Base-by-base conservation (phyloP, 2,113 vertebrate species). In the Heterotis niloticus region DNA sequence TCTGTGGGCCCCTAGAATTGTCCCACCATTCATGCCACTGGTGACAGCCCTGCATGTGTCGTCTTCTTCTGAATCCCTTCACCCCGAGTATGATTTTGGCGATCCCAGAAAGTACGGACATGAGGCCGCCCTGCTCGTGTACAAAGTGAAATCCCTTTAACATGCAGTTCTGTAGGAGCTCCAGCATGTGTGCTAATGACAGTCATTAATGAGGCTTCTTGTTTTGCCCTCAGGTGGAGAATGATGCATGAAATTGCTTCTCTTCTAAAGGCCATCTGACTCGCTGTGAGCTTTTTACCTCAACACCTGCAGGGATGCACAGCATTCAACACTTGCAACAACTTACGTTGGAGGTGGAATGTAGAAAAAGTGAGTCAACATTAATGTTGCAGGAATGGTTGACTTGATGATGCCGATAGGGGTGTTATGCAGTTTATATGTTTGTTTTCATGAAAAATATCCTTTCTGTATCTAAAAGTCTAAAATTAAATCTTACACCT, bases 181-280 rank as follows among this genome's bases (percentile, higher is more conserved):
- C 2, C 64, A 1, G 23, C 64, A 23, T n/a, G 23, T n/a, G 10
- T 23, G 18, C 64, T 18, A n/a, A 65, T 9, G 64, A n/a, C 17
- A 65, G 64, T 10, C 64, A 23, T 57, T 57, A 9, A 11, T 18
- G 5, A 0, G 1, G 54, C 4, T 74, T 74, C 24, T 26, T 10
- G 17, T n/a, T 23, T 65, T 16, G 59, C 51, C 28, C 71, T 59
- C 54, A 57, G 71, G 59, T 20, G 71, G 71, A 11, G n/a, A 57
- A 74, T 74, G 71, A 74, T 74, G 54, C 71, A 29, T 74, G 71
- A 74, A 59, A 74, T 74, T 64, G 29, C 29, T 54, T 77, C 44
- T 23, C 26, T 20, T 65, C 14, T 5, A 51, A 64, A 65, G 34
- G 34, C 34, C 28, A n/a, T n/a, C n/a, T n/a, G 13, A 29, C 20